phyloP scores from a whole-genome alignment of 1,140 invertebrate genomes.

The Dolichoris vasculosae region DNA sequence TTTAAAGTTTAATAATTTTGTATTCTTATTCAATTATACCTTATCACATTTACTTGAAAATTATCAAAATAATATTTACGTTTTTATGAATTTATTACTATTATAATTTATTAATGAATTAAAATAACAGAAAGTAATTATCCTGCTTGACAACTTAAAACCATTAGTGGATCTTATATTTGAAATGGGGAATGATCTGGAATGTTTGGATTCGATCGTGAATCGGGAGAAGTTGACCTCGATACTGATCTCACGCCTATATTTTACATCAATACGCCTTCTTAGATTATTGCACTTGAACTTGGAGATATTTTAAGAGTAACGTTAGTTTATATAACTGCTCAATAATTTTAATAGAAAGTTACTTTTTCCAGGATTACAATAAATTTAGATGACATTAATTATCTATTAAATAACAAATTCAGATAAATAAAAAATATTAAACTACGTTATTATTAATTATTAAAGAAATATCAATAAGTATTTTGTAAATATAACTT shows the following conservation, averaged over 20 bases:
- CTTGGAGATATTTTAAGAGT: not conserved
- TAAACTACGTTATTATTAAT: too few relatives aligned
- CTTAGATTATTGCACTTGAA: conserved; percentile 25
- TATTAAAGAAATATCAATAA: too few relatives aligned
- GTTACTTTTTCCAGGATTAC: too few relatives aligned
- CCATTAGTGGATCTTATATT: not conserved
- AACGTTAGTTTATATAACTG: not conserved
- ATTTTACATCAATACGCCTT: not conserved
- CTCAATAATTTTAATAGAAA: not conserved
- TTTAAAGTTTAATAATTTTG: not conserved
- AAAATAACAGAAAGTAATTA: not conserved
- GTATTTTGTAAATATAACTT: too few relatives aligned
- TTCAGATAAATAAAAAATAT: too few relatives aligned
- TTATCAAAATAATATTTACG: not conserved
- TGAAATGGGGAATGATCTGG: not conserved
- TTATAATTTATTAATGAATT: not conserved
- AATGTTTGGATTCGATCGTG: not conserved
- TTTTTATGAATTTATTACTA: not conserved
- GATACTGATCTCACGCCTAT: conserved; percentile 7
- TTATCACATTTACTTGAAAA: not conserved
- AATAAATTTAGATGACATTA: too few relatives aligned
- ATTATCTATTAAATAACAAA: too few relatives aligned
- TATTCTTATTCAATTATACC: not conserved
- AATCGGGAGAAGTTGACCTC: not conserved
- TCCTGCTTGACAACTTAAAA: not conserved